Evolutionary conservation across 2,113 vertebrate genomes (phyloP).

Genomic region (Passer montanus): DNA sequence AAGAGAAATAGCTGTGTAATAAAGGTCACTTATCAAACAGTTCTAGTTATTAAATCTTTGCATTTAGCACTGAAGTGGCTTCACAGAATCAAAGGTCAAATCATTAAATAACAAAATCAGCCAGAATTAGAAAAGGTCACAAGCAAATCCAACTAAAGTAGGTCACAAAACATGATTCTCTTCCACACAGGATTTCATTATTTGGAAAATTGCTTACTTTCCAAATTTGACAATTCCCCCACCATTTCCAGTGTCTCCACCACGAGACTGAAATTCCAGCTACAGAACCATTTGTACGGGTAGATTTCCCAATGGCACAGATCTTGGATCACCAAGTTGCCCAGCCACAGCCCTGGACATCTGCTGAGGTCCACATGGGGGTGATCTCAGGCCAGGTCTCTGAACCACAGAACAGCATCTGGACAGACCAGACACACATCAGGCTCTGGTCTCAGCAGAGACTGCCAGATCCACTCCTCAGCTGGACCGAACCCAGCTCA

Average conservation of each 20-base stretch:
- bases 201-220: background rate
- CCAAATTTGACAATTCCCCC: background rate
- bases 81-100: slow-evolving; percentile 77
- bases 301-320: background rate
- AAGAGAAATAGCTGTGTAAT: slow-evolving; percentile 62
- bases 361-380: background rate
- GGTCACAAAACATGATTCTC: slow-evolving; percentile 44
- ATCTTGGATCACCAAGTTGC: background rate
- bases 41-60: slow-evolving; percentile 80
- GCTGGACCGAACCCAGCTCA: background rate
- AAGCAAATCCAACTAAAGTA: slow-evolving; percentile 57
- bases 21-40: slow-evolving; percentile 82
- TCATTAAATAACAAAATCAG: slow-evolving; percentile 79
- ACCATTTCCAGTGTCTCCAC: background rate
- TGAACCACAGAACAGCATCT: background rate
- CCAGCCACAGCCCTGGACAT: background rate
- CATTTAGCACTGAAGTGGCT: slow-evolving; percentile 75
- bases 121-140: slow-evolving; percentile 78
- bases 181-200: background rate
- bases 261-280: background rate
- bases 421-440: background rate
- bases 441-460: background rate
- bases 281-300: background rate
- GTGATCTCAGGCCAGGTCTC: background rate
- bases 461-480: background rate